These are phyloP conservation scores for Cyclopterus lumpus DNA, from an alignment of 2,797 vertebrate species.

Conservation along the genomic window DNA sequence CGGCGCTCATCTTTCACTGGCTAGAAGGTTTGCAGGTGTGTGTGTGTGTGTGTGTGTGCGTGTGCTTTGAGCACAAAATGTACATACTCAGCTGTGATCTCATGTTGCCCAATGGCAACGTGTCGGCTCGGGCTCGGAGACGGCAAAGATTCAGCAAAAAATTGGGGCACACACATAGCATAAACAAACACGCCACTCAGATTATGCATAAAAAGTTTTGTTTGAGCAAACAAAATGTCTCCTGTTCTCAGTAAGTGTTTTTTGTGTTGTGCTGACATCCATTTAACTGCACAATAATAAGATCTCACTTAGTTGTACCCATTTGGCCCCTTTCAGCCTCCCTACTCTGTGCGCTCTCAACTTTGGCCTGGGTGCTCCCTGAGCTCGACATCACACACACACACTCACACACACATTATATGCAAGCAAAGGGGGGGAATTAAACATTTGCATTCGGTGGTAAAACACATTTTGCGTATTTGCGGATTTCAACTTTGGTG, in stretches of 20 bases:
- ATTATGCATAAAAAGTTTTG: not conserved
- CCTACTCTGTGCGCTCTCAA: no score
- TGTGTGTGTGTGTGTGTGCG: not conserved
- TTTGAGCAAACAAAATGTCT: not conserved
- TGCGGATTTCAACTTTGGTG: no score
- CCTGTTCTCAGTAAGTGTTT: no score
- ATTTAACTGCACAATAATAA: not conserved
- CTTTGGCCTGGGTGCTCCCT: no score
- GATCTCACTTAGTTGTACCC: not conserved
- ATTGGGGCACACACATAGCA: not conserved
- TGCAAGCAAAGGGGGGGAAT: no score
- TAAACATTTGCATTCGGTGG: no score
- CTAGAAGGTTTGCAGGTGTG: not conserved
- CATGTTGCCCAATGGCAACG: not conserved
- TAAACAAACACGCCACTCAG: not conserved
- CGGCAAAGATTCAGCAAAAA: not conserved
- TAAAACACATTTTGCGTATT: no score
- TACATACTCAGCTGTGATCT: no score
- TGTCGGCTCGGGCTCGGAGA: not conserved
- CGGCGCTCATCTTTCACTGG: not conserved
- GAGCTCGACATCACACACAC: not conserved
- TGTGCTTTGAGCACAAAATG: not conserved
- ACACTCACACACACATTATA: no score
- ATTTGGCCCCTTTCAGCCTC: no score
- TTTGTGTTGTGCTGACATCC: not conserved